Percentiles rank a stretch among this genome's conserved stretches.
Evolutionary conservation across 2,113 vertebrate genomes (phyloP).

Genomic region (Pterocles orientalis): DNA sequence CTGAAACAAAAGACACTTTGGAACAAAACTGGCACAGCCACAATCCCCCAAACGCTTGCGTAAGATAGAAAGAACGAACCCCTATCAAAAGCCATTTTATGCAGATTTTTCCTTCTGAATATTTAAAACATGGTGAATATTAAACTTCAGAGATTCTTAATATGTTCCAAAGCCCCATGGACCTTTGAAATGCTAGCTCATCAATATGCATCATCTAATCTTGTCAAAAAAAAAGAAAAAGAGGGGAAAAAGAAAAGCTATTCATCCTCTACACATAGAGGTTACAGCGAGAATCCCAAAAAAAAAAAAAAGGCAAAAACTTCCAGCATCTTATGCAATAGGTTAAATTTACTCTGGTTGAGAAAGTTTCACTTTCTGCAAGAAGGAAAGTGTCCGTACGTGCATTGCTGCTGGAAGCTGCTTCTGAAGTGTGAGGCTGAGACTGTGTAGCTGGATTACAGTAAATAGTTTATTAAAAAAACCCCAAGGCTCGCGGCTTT

Average conservation of each 20-base stretch:
- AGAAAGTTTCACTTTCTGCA: constrained; percentile 64
- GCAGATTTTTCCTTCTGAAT: constrained; percentile 56
- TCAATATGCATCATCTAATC: constrained; percentile 69
- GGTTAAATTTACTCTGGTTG: constrained; percentile 45
- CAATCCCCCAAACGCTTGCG: constrained; percentile 11
- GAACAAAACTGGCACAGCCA: constrained; percentile 33
- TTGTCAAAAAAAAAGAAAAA: not conserved
- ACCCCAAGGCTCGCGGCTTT: constrained; percentile 43
- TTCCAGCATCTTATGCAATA: constrained; percentile 61
- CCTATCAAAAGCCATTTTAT: constrained; percentile 66
- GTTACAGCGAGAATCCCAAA: constrained; percentile 14
- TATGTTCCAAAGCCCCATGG: not conserved
- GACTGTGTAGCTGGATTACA: constrained; percentile 53
- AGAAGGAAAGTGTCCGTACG: constrained; percentile 42
- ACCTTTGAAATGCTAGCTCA: constrained; percentile 67
- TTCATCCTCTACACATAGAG: constrained; percentile 11
- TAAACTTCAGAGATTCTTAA: constrained; percentile 62
- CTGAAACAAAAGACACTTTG: constrained; percentile 1
- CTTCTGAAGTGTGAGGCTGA: constrained; percentile 46
- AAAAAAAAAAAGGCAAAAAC: not conserved
- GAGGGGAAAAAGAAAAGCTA: not conserved
- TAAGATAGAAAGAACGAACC: constrained; percentile 30
- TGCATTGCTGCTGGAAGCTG: constrained; percentile 49
- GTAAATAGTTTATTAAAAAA: constrained; percentile 57
- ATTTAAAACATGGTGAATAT: constrained; percentile 60